Conservation (phyloP, 64 coral and sea anemone species). For the Dendronephthya gigantea region DNA sequence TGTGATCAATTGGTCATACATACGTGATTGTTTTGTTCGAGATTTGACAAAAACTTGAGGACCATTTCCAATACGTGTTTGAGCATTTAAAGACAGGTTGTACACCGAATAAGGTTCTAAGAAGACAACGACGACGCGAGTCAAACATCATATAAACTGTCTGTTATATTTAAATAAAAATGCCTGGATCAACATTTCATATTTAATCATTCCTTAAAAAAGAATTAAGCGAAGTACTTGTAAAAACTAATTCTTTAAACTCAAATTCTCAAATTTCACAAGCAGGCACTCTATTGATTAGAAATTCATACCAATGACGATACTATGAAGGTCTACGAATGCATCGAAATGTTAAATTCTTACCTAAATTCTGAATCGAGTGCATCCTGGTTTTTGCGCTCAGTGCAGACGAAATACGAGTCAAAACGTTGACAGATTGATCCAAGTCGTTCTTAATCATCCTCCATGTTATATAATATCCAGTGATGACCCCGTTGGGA, state of each 20-base stretch:
- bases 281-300: no score
- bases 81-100: background rate
- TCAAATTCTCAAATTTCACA: no score
- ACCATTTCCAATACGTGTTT: background rate
- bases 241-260: no score
- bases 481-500: background rate
- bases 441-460: background rate
- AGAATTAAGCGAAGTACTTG: no score
- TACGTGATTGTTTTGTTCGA: background rate
- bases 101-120: background rate
- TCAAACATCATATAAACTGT: background rate
- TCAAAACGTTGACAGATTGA: background rate
- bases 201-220: no score
- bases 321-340: no score
- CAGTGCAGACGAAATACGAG: background rate
- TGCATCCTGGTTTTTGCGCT: background rate
- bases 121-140: no score
- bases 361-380: background rate
- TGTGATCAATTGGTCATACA: background rate
- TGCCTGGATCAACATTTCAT: no score
- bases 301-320: no score
- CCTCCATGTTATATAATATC: background rate
- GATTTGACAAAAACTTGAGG: background rate
- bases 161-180: no score
- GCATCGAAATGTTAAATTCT: no score